Percentiles rank a stretch among this genome's conserved stretches.
Conservation (phyloP, 1,140 invertebrate species). For the Meloidogyne hapla region DNA sequence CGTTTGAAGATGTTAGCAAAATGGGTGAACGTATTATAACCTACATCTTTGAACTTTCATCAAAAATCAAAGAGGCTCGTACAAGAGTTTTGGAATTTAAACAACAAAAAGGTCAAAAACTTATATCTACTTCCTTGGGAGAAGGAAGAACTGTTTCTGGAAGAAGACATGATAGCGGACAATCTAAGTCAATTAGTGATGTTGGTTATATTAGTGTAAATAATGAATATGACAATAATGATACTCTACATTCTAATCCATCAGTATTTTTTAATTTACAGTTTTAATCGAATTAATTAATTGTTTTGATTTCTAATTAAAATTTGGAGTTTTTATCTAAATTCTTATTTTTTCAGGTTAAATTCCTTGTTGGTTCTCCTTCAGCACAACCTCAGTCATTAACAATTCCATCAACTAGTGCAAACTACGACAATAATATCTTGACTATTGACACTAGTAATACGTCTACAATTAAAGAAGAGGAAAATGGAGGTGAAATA, state of each 20-base stretch:
- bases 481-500: not conserved
- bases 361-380: slow-evolving; percentile 26
- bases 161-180: not conserved
- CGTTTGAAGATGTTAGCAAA: slow-evolving; percentile 47
- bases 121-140: not conserved
- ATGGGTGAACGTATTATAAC: slow-evolving; percentile 37
- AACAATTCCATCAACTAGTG: not conserved
- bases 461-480: not conserved
- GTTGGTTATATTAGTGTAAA: not conserved
- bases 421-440: not conserved
- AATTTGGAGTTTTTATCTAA: not conserved
- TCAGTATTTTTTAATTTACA: not conserved
- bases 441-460: not conserved
- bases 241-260: not conserved
- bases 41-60: slow-evolving; percentile 23
- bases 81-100: slow-evolving; percentile 2
- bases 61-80: slow-evolving; percentile 18
- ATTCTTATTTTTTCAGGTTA: not conserved
- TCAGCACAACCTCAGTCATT: not conserved
- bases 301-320: too few species aligned
- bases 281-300: too few species aligned
- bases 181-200: slow-evolving; percentile 12
- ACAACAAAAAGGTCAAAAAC: not conserved
- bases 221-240: not conserved
- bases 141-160: slow-evolving; percentile 5